These are phyloP conservation scores for Acleris laterana DNA, from an alignment of 2,888 invertebrate species.

Conservation along the genomic window DNA sequence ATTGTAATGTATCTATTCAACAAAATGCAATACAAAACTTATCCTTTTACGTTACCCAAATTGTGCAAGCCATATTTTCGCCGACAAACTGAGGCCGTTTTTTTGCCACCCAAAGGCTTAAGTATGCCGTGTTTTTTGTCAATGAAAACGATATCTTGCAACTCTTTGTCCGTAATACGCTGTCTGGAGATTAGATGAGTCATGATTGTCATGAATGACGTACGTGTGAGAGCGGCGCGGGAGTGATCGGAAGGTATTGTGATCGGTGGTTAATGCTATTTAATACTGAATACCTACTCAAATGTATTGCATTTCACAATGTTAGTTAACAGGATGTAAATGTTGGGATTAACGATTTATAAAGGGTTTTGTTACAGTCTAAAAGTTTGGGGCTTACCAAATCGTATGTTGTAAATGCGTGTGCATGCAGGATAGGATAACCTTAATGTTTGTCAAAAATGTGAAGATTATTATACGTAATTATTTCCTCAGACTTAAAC, in stretches of 20 bases:
- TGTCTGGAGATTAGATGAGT: slow-evolving; percentile 63
- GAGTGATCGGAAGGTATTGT: slow-evolving; percentile 10
- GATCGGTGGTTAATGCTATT: not conserved
- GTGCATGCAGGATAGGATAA: too few species aligned
- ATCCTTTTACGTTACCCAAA: slow-evolving; percentile 7
- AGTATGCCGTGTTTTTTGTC: slow-evolving; percentile 56
- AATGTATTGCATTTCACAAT: too few species aligned
- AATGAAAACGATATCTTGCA: slow-evolving; percentile 52
- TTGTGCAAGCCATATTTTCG: slow-evolving; percentile 14
- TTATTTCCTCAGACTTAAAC: too few species aligned
- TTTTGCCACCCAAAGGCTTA: slow-evolving; percentile 53
- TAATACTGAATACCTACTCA: too few species aligned
- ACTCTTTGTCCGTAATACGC: slow-evolving; percentile 54
- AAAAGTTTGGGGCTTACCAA: too few species aligned
- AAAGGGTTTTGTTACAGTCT: too few species aligned
- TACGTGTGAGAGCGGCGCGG: slow-evolving; percentile 12
- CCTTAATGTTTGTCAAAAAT: too few species aligned
- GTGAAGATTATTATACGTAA: too few species aligned
- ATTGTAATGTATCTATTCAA: not conserved
- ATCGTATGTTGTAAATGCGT: too few species aligned
- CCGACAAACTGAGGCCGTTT: slow-evolving; percentile 41
- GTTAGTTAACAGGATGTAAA: too few species aligned
- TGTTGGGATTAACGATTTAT: too few species aligned
- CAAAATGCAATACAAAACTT: not conserved
- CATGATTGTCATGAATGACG: slow-evolving; percentile 59